Evolutionary conservation across 2,797 vertebrate species (phyloP).

Genomic region (Lerista edwardsae): DNA sequence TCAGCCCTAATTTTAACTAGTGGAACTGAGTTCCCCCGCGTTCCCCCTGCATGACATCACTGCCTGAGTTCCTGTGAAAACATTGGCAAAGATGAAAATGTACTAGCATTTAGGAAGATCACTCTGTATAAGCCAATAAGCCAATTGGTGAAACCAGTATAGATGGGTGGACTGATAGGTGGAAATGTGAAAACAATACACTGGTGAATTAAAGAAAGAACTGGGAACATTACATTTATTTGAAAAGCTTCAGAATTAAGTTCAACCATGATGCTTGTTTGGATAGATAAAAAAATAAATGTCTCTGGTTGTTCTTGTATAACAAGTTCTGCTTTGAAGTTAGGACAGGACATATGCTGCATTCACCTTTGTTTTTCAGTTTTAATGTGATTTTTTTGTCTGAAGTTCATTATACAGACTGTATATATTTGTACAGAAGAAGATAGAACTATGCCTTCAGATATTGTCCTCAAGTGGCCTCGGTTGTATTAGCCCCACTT

Average conservation of each 20-base stretch:
- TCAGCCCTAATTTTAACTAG: too few species aligned
- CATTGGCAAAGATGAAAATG: background rate
- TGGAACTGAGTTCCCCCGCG: too few species aligned
- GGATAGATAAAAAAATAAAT: background rate
- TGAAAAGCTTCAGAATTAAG: background rate
- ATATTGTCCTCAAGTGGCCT: background rate
- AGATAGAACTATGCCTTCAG: background rate
- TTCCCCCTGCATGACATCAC: too few species aligned
- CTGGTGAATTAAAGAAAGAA: background rate
- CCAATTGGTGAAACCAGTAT: background rate
- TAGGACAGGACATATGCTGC: background rate
- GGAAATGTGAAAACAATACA: background rate
- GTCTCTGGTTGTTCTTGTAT: background rate
- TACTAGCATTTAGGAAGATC: background rate
- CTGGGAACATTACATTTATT: background rate
- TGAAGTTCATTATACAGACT: background rate
- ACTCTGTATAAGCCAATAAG: background rate
- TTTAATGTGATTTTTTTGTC: background rate
- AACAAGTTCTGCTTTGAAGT: background rate
- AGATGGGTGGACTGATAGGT: too few species aligned
- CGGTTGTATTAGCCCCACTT: conserved; percentile 12
- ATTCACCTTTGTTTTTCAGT: background rate
- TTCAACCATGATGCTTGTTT: background rate
- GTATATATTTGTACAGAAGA: background rate
- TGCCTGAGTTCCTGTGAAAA: conserved; percentile 25